Conservation (phyloP, 2,888 invertebrate genomes). For the Pristionchus arcanus region DNA sequence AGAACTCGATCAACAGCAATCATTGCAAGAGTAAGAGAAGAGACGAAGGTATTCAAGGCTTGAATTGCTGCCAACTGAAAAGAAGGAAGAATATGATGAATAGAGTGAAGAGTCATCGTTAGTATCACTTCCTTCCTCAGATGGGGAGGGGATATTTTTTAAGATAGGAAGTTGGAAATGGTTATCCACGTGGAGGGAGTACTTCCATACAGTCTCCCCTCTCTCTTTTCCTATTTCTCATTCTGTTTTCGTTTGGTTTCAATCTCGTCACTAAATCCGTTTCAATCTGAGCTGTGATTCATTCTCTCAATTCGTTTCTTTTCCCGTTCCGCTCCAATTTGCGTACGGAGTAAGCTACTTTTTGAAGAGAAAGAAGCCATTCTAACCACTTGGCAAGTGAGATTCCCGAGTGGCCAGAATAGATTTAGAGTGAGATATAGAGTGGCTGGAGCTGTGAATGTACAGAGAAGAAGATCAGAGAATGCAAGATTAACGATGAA, state of each 20-base stretch:
- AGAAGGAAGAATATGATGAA: neutral
- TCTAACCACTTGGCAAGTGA: slow-evolving; percentile 74
- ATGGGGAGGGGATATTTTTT: neutral
- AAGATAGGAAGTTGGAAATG: neutral
- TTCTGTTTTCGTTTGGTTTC: neutral
- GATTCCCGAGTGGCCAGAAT: slow-evolving; percentile 77
- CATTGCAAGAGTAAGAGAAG: slow-evolving; percentile 76
- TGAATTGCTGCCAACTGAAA: slow-evolving; percentile 76
- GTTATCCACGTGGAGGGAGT: neutral
- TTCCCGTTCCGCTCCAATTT: slow-evolving; percentile 19
- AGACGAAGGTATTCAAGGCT: slow-evolving; percentile 78
- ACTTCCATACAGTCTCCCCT: neutral
- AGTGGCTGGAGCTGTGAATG: slow-evolving; percentile 76
- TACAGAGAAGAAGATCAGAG: slow-evolving; percentile 76
- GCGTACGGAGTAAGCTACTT: neutral
- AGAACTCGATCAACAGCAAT: slow-evolving; percentile 78
- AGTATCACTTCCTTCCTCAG: neutral
- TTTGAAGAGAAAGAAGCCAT: slow-evolving; percentile 48
- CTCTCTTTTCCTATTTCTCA: neutral
- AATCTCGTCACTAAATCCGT: neutral
- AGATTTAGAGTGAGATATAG: slow-evolving; percentile 75
- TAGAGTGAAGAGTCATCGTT: neutral
- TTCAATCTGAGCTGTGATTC: slow-evolving; percentile 16
- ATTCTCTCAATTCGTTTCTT: neutral
- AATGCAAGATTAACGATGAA: slow-evolving; percentile 78